Conservation (phyloP, 1,140 invertebrate genomes). For the Caenorhabditis brenneri region DNA sequence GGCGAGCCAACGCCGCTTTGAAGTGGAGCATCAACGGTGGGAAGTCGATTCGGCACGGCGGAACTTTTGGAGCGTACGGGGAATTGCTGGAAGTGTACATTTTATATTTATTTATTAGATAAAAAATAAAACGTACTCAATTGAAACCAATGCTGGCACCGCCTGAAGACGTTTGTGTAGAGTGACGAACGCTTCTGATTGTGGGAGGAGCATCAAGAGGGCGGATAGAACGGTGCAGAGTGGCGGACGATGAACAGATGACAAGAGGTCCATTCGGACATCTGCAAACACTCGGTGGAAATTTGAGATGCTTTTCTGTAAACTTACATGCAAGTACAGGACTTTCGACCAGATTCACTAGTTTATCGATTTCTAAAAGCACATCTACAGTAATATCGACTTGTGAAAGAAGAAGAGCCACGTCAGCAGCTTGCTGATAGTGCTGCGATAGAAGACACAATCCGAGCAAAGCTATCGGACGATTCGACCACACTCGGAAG, state of each 20-base stretch:
- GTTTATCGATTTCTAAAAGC: constrained; percentile 91
- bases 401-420: constrained; percentile 76
- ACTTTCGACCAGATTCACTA: constrained; percentile 95
- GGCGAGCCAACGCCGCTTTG: constrained; percentile 6
- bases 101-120: too few relatives aligned
- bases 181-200: constrained; percentile 91
- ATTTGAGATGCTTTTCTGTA: too few relatives aligned
- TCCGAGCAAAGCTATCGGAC: constrained; percentile 89
- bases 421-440: constrained; percentile 87
- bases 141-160: constrained; percentile 52
- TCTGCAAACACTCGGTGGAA: too few relatives aligned
- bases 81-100: not conserved
- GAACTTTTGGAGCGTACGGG: constrained; percentile 7
- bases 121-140: constrained; percentile 27
- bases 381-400: constrained; percentile 95
- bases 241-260: constrained; percentile 80
- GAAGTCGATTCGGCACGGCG: constrained; percentile 18
- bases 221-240: constrained; percentile 90
- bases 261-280: constrained; percentile 86
- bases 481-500: constrained; percentile 94
- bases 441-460: constrained; percentile 92
- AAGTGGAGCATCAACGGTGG: not conserved
- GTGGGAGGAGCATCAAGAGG: constrained; percentile 93
- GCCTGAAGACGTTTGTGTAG: constrained; percentile 82
- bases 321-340: constrained; percentile 97